A percentile compares a stretch with the other conserved stretches of the same genome.
These are phyloP conservation scores for Capromys pilorides DNA, from an alignment of 2,797 vertebrate species.

Conservation along the genomic window DNA sequence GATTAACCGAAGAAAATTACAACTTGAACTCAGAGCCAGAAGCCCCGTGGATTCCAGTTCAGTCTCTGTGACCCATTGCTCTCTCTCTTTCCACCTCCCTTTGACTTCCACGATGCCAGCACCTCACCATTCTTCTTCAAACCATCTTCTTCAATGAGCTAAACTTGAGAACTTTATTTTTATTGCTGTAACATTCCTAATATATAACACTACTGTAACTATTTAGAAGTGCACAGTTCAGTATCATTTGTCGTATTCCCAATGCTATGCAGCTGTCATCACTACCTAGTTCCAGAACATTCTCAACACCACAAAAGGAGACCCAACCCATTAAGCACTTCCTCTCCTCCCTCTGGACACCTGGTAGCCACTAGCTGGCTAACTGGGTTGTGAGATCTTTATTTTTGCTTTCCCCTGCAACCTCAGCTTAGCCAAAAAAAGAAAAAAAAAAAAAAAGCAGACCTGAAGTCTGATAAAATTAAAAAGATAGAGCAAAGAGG, in stretches of 20 bases:
- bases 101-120: neutral
- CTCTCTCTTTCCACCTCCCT: neutral
- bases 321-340: neutral
- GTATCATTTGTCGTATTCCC: neutral
- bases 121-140: neutral
- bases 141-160: neutral
- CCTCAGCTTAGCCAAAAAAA: neutral
- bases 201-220: neutral
- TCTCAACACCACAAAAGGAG: neutral
- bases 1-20: constrained; percentile 2
- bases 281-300: neutral
- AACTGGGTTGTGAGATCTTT: neutral
- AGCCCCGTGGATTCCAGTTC: neutral
- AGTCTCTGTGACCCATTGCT: neutral
- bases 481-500: neutral
- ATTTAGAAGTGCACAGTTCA: neutral
- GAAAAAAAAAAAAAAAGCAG: neutral
- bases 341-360: accelerated
- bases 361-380: neutral
- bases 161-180: neutral
- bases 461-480: neutral
- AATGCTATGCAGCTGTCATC: neutral
- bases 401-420: neutral
- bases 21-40: neutral
- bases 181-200: neutral